A percentile compares a stretch with the other conserved stretches of the same genome.
Conservation (phyloP, 2,888 invertebrate species). For the Odontomyia ornata region DNA sequence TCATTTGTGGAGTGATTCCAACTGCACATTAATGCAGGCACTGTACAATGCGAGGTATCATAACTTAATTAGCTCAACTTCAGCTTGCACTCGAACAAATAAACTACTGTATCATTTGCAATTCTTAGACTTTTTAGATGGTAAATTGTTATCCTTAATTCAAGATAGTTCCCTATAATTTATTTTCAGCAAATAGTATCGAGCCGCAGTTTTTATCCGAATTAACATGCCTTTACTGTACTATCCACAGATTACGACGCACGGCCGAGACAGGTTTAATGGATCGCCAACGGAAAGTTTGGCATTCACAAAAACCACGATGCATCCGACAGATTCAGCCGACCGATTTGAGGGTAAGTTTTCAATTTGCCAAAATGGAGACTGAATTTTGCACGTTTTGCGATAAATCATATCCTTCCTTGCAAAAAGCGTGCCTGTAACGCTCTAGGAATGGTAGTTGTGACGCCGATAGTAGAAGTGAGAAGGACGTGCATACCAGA, state of each 20-base stretch:
- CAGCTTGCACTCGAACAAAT: too few species aligned
- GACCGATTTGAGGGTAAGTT: slow-evolving; percentile 60
- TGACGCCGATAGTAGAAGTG: neutral
- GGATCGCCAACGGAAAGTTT: slow-evolving; percentile 67
- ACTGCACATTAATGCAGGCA: too few species aligned
- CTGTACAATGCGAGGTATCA: too few species aligned
- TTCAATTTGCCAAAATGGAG: slow-evolving; percentile 30
- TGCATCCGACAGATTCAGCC: slow-evolving; percentile 66
- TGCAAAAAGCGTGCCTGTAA: neutral
- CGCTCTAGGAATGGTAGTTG: neutral
- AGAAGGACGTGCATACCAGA: neutral
- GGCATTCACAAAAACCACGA: slow-evolving; percentile 70
- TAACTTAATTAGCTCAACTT: too few species aligned
- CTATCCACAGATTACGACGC: slow-evolving; percentile 66
- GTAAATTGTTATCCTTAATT: too few species aligned
- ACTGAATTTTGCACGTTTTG: slow-evolving; percentile 10
- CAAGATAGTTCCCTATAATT: too few species aligned
- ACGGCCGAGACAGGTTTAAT: slow-evolving; percentile 70
- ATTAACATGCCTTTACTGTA: neutral
- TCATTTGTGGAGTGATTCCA: too few species aligned
- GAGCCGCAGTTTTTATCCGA: too few species aligned
- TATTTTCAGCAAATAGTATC: too few species aligned
- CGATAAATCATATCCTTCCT: neutral
- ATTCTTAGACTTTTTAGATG: too few species aligned
- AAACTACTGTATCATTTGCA: too few species aligned